phyloP scores from a whole-genome alignment of 2,888 invertebrate species.

The Eupithecia subfuscata region DNA sequence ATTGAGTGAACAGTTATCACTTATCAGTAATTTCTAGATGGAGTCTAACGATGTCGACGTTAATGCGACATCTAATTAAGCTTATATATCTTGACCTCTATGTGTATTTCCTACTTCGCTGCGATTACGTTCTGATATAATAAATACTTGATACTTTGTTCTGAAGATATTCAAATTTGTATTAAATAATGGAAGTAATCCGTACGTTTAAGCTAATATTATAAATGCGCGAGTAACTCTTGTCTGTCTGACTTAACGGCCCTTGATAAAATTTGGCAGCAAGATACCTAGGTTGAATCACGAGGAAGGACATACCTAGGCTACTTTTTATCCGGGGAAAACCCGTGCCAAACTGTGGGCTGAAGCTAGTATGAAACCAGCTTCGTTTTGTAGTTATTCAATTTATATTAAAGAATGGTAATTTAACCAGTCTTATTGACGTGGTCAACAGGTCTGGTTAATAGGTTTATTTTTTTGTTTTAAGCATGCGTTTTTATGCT shows the following conservation, averaged over 20 bases:
- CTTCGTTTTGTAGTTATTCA: background rate
- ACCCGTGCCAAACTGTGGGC: background rate
- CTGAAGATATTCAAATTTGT: background rate
- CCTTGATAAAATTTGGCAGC: no score
- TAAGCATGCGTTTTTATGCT: background rate
- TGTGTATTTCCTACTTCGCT: slow-evolving; percentile 20
- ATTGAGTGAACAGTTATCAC: background rate
- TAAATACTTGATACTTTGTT: slow-evolving; percentile 5
- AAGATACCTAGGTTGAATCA: background rate
- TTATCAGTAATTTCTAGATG: slow-evolving; percentile 14
- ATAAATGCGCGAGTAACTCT: background rate
- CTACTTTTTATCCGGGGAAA: background rate
- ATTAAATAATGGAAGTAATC: background rate
- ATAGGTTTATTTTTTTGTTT: slow-evolving; percentile 14
- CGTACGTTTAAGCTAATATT: background rate
- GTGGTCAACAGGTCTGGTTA: slow-evolving; percentile 26
- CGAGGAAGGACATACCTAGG: background rate
- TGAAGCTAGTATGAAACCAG: background rate
- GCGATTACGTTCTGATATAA: slow-evolving; percentile 10
- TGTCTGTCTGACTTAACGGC: background rate
- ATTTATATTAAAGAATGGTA: background rate
- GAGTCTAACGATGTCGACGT: slow-evolving; percentile 15
- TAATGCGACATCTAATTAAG: slow-evolving; percentile 29
- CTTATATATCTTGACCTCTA: slow-evolving; percentile 23
- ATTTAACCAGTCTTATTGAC: slow-evolving; percentile 14